Evolutionary conservation across 1,140 invertebrate species (phyloP), one percentile per base, ranked within the genome.

Genomic region (Lepidostoma basale): DNA sequence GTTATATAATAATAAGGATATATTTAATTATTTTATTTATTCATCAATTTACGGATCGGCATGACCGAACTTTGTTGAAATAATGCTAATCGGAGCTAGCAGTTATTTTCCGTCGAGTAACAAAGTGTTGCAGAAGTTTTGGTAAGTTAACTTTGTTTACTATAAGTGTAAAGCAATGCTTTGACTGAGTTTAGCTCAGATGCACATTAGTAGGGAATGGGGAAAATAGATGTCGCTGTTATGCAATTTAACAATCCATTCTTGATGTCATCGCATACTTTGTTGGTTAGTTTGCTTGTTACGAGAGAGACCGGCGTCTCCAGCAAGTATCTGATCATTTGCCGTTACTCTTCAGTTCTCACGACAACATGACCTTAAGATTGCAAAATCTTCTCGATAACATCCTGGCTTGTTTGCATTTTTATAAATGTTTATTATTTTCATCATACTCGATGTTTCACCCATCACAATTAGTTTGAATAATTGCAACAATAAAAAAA

Each of bases 211-310:
- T 54, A 68, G 54, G 70, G 65, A 68, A 72, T 65, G 59, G 70
- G 70, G 70, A 64, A 60, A 47, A 64, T 63, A 69, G 52, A 70
- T 65, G 68, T 70, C 68, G 67, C 70, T 72, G 70, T 72, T 72
- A 69, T 72, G 67, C 66, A 72, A 68, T 72, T 69, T 72, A 68
- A 72, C 70, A 72, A 72, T 72, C 66, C 66, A 72, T 72, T 52
- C 30, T 72, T 69, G 70, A 45, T 69, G 70, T 72, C 70, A 72
- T 72, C 67, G 62, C 62, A 69, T 68, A 72, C 45, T 67, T 70
- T 72, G 16, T 65, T 60, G 22, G 22, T 72, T 72, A 52, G 60
- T 72, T 72, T 45, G 70, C 70, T 68, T 49, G 36, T 62, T 33
- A 23, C 52, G 25, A 70, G 44, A 52, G 33, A 12, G 62, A 30